Evolutionary conservation across 1,140 invertebrate genomes (phyloP).

Genomic region (Tenebrio molitor): DNA sequence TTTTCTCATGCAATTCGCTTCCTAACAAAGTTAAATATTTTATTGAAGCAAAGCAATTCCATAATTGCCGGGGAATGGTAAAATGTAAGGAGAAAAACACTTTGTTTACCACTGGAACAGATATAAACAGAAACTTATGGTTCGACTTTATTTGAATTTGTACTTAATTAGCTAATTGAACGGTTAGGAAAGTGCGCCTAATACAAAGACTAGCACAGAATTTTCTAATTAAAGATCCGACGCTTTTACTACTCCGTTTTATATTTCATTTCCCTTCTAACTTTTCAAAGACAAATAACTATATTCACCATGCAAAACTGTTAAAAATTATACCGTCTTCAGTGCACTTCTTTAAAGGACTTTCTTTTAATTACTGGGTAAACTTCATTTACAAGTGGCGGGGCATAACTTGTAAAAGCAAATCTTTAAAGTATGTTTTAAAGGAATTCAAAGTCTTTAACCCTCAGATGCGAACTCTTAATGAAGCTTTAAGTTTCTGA

Average conservation of each 20-base stretch:
- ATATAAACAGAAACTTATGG: constrained; percentile 50
- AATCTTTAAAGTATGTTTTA: constrained; percentile 32
- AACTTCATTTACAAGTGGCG: constrained; percentile 9
- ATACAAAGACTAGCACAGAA: constrained; percentile 10
- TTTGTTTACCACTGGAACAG: constrained; percentile 44
- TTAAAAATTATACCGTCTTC: neutral
- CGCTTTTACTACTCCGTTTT: neutral
- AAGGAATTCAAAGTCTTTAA: constrained; percentile 25
- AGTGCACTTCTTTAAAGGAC: no score
- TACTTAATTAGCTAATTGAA: constrained; percentile 52
- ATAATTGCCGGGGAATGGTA: constrained; percentile 48
- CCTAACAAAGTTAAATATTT: constrained; percentile 51
- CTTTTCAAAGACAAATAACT: constrained; percentile 3
- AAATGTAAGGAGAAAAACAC: constrained; percentile 33
- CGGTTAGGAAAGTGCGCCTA: constrained; percentile 15
- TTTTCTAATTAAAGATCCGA: constrained; percentile 16
- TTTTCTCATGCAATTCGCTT: constrained; percentile 52
- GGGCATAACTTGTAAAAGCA: constrained; percentile 18
- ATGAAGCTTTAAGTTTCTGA: constrained; percentile 45
- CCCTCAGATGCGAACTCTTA: constrained; percentile 39
- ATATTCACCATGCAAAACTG: neutral
- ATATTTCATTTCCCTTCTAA: neutral
- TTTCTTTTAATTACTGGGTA: constrained; percentile 6
- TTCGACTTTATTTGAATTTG: constrained; percentile 50
- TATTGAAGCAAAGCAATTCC: constrained; percentile 52